phyloP scores from a whole-genome alignment of 1,140 invertebrate species.

The Sinella curviseta region DNA sequence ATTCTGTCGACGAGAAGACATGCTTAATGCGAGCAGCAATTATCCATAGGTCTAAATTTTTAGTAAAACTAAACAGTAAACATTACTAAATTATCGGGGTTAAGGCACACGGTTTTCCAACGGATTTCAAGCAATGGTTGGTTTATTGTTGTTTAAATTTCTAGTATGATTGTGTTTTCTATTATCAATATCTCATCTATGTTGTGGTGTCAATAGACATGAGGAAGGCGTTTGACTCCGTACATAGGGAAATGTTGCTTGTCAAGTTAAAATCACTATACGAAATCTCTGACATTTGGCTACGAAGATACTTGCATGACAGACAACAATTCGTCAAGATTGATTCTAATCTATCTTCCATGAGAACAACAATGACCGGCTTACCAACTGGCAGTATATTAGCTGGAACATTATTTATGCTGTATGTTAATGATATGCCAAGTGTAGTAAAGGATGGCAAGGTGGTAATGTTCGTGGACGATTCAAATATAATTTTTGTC shows the following conservation, averaged over 20 bases:
- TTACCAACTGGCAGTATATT: conserved; percentile 9
- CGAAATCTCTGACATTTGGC: background rate
- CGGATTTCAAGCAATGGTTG: too few relatives aligned
- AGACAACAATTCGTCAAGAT: background rate
- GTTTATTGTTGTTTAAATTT: too few relatives aligned
- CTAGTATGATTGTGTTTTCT: too few relatives aligned
- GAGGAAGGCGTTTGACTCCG: conserved; percentile 27
- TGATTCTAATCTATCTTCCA: background rate
- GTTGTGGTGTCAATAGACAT: conserved; percentile 27
- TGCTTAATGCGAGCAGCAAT: too few relatives aligned
- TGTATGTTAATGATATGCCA: conserved; percentile 3
- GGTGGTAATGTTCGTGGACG: background rate
- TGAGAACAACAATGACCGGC: background rate
- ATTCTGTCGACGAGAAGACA: too few relatives aligned
- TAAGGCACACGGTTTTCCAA: too few relatives aligned
- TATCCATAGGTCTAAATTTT: too few relatives aligned
- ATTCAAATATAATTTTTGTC: background rate
- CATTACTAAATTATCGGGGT: too few relatives aligned
- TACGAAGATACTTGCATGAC: background rate
- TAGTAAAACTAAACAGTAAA: too few relatives aligned
- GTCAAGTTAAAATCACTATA: background rate
- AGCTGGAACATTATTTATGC: background rate
- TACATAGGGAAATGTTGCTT: background rate
- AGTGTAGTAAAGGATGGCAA: background rate
- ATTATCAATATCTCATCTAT: too few relatives aligned